These are phyloP conservation scores for Hyposoter dolosus DNA, from an alignment of 2,888 invertebrate species.

Conservation along the genomic window DNA sequence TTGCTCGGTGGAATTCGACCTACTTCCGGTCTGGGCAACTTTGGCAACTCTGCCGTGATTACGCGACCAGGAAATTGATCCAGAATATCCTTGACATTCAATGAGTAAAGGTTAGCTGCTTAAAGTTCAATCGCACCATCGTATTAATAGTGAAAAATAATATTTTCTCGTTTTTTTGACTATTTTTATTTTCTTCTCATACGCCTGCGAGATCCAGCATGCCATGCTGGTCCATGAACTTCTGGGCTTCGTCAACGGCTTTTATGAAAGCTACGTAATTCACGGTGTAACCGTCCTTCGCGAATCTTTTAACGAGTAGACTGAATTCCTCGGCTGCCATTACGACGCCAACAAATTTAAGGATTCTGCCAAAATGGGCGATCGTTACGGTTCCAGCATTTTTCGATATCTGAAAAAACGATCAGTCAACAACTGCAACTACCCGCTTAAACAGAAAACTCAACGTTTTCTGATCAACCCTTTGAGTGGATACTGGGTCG, in stretches of 20 bases:
- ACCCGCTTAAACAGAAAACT: not conserved
- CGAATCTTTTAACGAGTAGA: slow-evolving; percentile 90
- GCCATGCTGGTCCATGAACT: slow-evolving; percentile 86
- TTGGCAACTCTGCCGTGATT: slow-evolving; percentile 89
- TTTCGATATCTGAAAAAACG: slow-evolving; percentile 87
- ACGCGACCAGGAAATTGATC: slow-evolving; percentile 88
- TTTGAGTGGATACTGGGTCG: too few species aligned
- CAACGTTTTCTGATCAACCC: not conserved
- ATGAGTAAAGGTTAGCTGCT: not conserved
- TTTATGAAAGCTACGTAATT: slow-evolving; percentile 92
- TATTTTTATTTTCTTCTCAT: slow-evolving; percentile 48
- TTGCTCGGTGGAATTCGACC: slow-evolving; percentile 85
- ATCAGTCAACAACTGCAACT: not conserved
- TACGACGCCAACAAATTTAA: slow-evolving; percentile 90
- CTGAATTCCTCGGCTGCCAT: slow-evolving; percentile 91
- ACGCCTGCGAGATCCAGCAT: slow-evolving; percentile 87
- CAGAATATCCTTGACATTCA: slow-evolving; percentile 84
- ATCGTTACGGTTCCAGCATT: slow-evolving; percentile 91
- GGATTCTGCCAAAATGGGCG: slow-evolving; percentile 91
- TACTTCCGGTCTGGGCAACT: slow-evolving; percentile 89
- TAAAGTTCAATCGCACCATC: not conserved
- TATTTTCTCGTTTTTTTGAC: not conserved
- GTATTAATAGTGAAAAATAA: not conserved
- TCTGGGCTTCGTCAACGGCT: slow-evolving; percentile 88
- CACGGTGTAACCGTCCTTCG: slow-evolving; percentile 91